Evolutionary conservation across 2,888 invertebrate species (phyloP).

Genomic region (Xestia sexstrigata): DNA sequence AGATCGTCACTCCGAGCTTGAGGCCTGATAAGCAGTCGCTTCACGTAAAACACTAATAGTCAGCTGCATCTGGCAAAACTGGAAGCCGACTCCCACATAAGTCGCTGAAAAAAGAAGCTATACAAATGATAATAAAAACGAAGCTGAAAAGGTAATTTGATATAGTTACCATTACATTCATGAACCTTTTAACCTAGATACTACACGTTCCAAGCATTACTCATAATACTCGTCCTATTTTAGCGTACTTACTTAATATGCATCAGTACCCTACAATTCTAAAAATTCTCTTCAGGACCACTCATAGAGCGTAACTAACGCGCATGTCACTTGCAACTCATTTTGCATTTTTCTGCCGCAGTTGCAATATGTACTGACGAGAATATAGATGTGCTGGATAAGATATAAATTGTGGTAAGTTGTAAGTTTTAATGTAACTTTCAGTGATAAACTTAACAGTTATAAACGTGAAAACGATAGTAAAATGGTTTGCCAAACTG

Average conservation of each 20-base stretch:
- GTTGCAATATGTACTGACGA: conserved; percentile 67
- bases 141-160: conserved; percentile 25
- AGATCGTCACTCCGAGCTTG: too few relatives aligned
- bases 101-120: neutral
- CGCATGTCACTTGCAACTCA: conserved; percentile 80
- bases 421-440: neutral
- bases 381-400: conserved; percentile 43
- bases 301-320: conserved; percentile 62
- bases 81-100: neutral
- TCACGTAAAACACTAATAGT: neutral
- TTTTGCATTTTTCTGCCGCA: conserved; percentile 77
- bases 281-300: conserved; percentile 67
- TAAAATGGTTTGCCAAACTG: too few relatives aligned
- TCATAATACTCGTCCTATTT: conserved; percentile 35
- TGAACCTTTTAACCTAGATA: conserved; percentile 34
- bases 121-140: neutral
- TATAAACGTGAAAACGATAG: too few relatives aligned
- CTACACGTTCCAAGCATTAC: conserved; percentile 13
- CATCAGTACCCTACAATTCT: conserved; percentile 39
- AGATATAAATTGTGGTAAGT: neutral
- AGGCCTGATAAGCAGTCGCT: neutral
- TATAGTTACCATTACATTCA: conserved; percentile 24
- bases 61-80: neutral
- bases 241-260: conserved; percentile 12
- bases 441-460: too few relatives aligned